phyloP scores from a whole-genome alignment of 2,888 invertebrate species.

The Hypomecis punctinalis region DNA sequence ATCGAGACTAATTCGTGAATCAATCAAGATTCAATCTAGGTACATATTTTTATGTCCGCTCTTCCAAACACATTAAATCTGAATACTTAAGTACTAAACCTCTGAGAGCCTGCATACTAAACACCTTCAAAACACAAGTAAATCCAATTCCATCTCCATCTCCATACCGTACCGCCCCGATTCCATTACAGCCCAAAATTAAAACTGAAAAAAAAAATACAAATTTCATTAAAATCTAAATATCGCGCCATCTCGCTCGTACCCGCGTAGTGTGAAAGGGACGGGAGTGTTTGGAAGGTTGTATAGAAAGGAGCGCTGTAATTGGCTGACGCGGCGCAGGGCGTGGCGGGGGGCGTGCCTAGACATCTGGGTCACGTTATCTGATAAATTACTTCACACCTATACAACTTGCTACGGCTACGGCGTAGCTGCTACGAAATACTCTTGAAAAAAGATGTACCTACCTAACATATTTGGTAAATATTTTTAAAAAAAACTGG shows the following conservation, averaged over 20 bases:
- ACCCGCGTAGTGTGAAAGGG: slow-evolving; percentile 64
- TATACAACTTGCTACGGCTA: slow-evolving; percentile 58
- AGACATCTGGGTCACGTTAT: slow-evolving; percentile 58
- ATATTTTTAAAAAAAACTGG: too few species aligned
- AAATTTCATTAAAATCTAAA: slow-evolving; percentile 35
- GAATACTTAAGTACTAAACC: neutral
- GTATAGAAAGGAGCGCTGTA: neutral
- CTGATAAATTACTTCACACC: slow-evolving; percentile 63
- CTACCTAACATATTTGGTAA: too few species aligned
- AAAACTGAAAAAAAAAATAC: slow-evolving; percentile 32
- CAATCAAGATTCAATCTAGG: too few species aligned
- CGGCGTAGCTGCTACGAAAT: slow-evolving; percentile 59
- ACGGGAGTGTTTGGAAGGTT: slow-evolving; percentile 58
- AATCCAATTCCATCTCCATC: slow-evolving; percentile 3
- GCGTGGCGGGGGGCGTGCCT: slow-evolving; percentile 71
- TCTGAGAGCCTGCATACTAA: neutral
- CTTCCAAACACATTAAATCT: neutral
- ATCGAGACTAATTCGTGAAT: too few species aligned
- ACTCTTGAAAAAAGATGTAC: neutral
- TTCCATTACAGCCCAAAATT: slow-evolving; percentile 30
- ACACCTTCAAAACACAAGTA: neutral
- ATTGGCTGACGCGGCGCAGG: neutral
- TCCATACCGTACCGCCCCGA: slow-evolving; percentile 32
- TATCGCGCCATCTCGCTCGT: slow-evolving; percentile 39
- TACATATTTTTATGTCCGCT: neutral